Conservation (phyloP, 2,888 invertebrate species). For the Sinohyriopsis cumingii region DNA sequence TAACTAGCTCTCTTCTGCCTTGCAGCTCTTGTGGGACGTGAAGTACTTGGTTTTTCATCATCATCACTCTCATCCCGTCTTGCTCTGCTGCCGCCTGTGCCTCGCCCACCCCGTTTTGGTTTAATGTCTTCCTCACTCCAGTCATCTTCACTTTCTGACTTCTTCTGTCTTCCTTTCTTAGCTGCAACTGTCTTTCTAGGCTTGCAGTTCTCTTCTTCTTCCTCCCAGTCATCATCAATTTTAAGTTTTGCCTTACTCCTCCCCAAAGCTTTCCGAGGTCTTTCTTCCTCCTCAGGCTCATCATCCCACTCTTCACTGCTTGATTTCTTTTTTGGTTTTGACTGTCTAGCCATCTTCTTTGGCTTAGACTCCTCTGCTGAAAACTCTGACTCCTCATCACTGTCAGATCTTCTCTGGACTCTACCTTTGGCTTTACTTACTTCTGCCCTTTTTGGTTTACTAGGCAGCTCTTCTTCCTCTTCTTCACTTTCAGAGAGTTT, state of each 20-base stretch:
- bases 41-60: conserved; percentile 26
- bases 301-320: conserved; percentile 35
- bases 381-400: not conserved
- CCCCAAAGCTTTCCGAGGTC: conserved; percentile 4
- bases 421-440: conserved; percentile 20
- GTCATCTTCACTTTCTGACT: conserved; percentile 29
- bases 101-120: conserved; percentile 14
- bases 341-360: conserved; percentile 19
- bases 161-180: conserved; percentile 7
- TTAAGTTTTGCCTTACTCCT: not conserved
- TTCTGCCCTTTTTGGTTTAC: conserved; percentile 12
- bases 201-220: conserved; percentile 8
- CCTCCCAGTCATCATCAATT: conserved; percentile 13
- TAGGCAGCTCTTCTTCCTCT: too few relatives aligned
- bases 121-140: conserved; percentile 34
- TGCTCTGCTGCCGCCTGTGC: not conserved
- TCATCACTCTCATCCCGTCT: conserved; percentile 28
- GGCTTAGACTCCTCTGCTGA: not conserved
- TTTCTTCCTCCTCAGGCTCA: conserved; percentile 37
- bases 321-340: conserved; percentile 29
- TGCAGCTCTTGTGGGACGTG: conserved; percentile 51
- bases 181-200: not conserved
- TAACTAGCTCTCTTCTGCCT: conserved; percentile 56
- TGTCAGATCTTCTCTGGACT: conserved; percentile 24
- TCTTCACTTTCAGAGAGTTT: not conserved